Conservation (phyloP, 2,888 invertebrate species). For the Parapristionchus giblindavisi region DNA sequence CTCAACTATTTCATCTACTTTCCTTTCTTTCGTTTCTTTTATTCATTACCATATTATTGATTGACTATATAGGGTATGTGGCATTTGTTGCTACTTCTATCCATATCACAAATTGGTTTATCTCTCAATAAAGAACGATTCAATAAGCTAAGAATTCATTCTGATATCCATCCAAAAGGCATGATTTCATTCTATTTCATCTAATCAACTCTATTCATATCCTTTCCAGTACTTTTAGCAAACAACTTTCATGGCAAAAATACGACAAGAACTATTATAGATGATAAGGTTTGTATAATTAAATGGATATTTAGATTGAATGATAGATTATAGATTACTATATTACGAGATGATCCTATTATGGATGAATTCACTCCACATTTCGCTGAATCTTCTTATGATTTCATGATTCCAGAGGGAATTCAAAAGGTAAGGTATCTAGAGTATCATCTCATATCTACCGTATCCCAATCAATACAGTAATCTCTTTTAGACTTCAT, state of each 20-base stretch:
- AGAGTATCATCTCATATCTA: not conserved
- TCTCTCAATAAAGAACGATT: constrained; percentile 22
- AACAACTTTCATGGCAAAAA: constrained; percentile 8
- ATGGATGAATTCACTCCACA: constrained; percentile 10
- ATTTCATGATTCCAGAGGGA: constrained; percentile 31
- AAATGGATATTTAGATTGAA: too few relatives aligned
- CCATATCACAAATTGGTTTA: not conserved
- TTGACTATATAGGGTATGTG: too few relatives aligned
- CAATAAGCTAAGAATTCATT: constrained; percentile 6
- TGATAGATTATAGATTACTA: not conserved
- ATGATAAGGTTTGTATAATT: too few relatives aligned
- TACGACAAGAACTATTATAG: not conserved
- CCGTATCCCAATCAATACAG: not conserved
- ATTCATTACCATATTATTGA: too few relatives aligned
- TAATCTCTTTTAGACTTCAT: constrained; percentile 1
- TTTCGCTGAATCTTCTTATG: constrained; percentile 5
- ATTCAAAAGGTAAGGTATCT: constrained; percentile 1
- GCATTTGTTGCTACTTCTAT: constrained; percentile 2
- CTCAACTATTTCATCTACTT: too few relatives aligned
- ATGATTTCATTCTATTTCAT: not conserved
- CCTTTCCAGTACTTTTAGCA: constrained; percentile 14
- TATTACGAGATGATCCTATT: constrained; percentile 6
- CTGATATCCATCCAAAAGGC: constrained; percentile 20
- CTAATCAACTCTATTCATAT: not conserved
- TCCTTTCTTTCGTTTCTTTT: not conserved